Conservation (phyloP, 2,113 vertebrate species). For the Hippoglossus stenolepis region DNA sequence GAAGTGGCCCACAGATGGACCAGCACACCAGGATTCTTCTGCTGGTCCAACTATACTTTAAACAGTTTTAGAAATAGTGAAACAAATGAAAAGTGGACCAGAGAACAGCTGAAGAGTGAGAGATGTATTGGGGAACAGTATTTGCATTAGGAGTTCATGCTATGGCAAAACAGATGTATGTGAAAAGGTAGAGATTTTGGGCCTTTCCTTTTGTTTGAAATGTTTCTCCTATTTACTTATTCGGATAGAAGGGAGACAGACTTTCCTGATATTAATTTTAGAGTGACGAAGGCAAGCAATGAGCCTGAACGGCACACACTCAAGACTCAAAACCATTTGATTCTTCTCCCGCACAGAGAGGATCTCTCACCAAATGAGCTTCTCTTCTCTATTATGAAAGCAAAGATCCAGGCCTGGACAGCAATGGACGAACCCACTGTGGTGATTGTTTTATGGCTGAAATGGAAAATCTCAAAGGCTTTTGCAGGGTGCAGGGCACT, state of each 20-base stretch:
- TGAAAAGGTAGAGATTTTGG: no score
- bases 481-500: conserved; percentile 2
- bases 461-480: conserved; percentile 17
- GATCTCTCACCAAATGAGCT: conserved; percentile 23
- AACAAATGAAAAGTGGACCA: no score
- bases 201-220: not conserved
- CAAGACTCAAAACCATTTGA: conserved; percentile 20
- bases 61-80: no score
- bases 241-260: not conserved
- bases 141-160: no score
- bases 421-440: conserved; percentile 20
- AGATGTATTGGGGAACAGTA: not conserved
- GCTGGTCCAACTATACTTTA: no score
- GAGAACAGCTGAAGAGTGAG: not conserved
- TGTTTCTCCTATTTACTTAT: not conserved
- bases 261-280: not conserved
- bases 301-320: conserved; percentile 4
- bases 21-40: no score
- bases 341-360: conserved; percentile 14
- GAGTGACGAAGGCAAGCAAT: conserved; percentile 1
- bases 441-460: not conserved
- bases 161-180: no score
- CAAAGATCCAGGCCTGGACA: conserved; percentile 31
- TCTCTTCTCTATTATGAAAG: conserved; percentile 40
- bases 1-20: no score